phyloP scores from a whole-genome alignment of 2,888 invertebrate species.

The Pardosa pseudoannulata region DNA sequence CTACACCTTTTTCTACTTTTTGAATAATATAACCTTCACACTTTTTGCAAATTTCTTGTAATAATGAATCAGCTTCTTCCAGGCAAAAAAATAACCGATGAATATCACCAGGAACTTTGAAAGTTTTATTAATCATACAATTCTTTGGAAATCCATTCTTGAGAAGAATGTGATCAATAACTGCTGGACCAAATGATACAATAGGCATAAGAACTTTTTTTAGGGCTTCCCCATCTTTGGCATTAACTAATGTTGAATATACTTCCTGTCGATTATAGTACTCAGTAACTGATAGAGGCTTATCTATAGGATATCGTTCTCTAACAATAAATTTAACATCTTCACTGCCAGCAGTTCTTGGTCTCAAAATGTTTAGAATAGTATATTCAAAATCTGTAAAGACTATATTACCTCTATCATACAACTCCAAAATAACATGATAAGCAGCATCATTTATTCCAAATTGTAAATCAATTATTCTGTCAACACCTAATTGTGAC shows the following conservation, averaged over 20 bases:
- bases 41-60: conserved; percentile 81
- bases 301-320: conserved; percentile 91
- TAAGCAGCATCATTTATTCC: conserved; percentile 84
- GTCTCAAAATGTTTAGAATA: conserved; percentile 94
- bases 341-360: conserved; percentile 90
- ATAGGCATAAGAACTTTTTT: conserved; percentile 89
- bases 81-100: conserved; percentile 80
- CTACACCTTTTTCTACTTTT: conserved; percentile 84
- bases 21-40: conserved; percentile 90
- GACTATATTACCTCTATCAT: conserved; percentile 96
- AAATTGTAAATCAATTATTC: conserved; percentile 96
- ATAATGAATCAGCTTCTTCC: conserved; percentile 83
- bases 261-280: conserved; percentile 81
- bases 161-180: conserved; percentile 92
- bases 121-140: conserved; percentile 81
- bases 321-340: conserved; percentile 89
- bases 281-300: conserved; percentile 82
- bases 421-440: conserved; percentile 95
- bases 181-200: conserved; percentile 90
- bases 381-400: conserved; percentile 92
- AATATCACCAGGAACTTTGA: conserved; percentile 80
- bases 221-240: conserved; percentile 86
- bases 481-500: conserved; percentile 91
- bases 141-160: conserved; percentile 83
- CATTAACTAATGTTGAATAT: conserved; percentile 81